Base-by-base conservation (phyloP, 2,888 invertebrate species). In the Pedicia rivosa region DNA sequence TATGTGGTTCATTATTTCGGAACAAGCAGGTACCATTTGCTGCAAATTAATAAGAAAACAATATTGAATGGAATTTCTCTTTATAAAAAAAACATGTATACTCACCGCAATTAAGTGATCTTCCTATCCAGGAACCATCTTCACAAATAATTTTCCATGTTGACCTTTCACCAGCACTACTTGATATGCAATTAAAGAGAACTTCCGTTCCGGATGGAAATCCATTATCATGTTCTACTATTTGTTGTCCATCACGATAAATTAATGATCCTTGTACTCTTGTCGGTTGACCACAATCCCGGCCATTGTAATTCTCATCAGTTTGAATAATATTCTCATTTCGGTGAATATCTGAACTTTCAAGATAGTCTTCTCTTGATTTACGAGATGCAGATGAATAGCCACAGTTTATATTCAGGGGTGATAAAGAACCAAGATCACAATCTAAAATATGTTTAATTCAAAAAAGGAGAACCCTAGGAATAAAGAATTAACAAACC, bases 111-210 rank as follows among this genome's bases (percentile, higher is more conserved):
- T 73, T 77, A 40, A 78, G 72, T 35, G 82, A 77, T 49, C 79
- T 70, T 15, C 84, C 86, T 41, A 82, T 74, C 87, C 87, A 87
- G 46, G 70, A 73, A 1, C 86, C 86, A 48, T 84, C 78, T 52
- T 84, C 82, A 49, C 86, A 87, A 38, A 79, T 73, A 16, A 86
- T 76, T 47, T 79, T 78, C 87, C 87, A 87, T 0, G 82, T 80
- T 17, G 77, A 79, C 50, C 78, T 76, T 59, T 83, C 83, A 0
- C 80, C 81, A 64, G 81, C 78, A 29, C 79, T 76, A 43, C 78
- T 78, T 2, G 78, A 78, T 45, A 83, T 81, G 54, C 87, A 87
- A 48, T 79, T 74, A 57, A 84, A 87, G 5, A 78, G 78, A 35
- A 86, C 79, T 59, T 84, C 81, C 0, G 82, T 80, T 1, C 82